Base-by-base conservation (phyloP, 2,797 vertebrate species). In the Danionella dracula region DNA sequence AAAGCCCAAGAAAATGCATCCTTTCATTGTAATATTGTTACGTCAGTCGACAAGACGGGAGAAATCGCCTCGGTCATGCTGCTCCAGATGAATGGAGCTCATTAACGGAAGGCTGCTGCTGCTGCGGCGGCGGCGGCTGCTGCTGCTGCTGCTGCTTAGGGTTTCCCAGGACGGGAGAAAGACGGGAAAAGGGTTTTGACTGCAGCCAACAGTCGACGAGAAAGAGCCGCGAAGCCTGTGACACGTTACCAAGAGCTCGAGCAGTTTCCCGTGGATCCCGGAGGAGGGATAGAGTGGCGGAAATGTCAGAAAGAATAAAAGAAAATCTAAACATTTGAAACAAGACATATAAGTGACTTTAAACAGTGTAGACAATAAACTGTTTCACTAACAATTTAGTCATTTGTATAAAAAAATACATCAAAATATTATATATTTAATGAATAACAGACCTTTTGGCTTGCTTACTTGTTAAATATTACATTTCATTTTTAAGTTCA, bases 41-140 rank as follows among this genome's bases (percentile, higher is more conserved):
- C 80, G 83, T 86, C 83, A 85, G 85, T 82, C 73, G 70, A 67
- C 68, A 79, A 78, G 67, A 86, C 81, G 53, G 77, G 81, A 78
- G 53, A 73, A 44, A 53, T 66, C 69, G 66, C 23, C 13, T 40
- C 42, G 64, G 53, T 66, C 62, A 46, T 66, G 50, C 71, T 67
- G 71, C 54, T 79, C 54, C 70, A 71, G 69, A 84, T 83, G 79
- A 81, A 83, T 81, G 80, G 77, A 69, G 58, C 55, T 72, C 69
- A 75, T 80, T 75, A 65, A 57, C 63, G 66, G 64, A 72, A 73
- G 73, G 73, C 23, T 27, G 23, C 23, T 3, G 23, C 23, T 3
- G 54, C 42, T 64, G 74, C 74, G 74, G 73, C n/a, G n/a, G n/a
- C n/a, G n/a, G n/a, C n/a, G n/a, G 23, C 23, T 3, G 23, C 23